These are phyloP conservation scores for Acrobasis repandana DNA, from an alignment of 2,888 invertebrate genomes.

Conservation along the genomic window DNA sequence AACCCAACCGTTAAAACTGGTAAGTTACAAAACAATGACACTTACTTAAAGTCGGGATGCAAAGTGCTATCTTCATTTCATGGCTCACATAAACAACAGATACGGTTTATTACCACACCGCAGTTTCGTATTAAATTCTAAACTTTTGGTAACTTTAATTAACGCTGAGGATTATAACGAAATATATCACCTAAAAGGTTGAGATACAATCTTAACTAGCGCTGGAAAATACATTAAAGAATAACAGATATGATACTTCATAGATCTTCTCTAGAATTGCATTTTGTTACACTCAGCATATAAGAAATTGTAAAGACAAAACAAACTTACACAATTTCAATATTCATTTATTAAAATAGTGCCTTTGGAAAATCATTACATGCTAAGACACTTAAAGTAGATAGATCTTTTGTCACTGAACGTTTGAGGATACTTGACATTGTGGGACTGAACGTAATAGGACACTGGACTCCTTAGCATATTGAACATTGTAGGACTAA, in stretches of 20 bases:
- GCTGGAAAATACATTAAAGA: slow-evolving; percentile 25
- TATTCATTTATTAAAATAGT: no score
- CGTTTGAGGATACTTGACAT: no score
- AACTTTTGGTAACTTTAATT: slow-evolving; percentile 60
- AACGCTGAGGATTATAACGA: slow-evolving; percentile 49
- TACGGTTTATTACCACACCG: slow-evolving; percentile 61
- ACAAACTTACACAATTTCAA: no score
- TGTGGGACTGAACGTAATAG: no score
- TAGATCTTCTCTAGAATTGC: neutral
- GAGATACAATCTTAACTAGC: slow-evolving; percentile 51
- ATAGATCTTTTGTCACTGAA: no score
- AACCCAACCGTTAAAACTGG: no score
- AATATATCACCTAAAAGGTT: slow-evolving; percentile 51
- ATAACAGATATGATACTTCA: neutral
- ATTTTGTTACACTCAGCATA: no score
- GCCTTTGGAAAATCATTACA: no score
- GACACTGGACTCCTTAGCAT: no score
- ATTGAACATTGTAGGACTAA: no score
- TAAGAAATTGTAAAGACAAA: no score
- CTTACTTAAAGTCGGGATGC: slow-evolving; percentile 75
- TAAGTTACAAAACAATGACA: slow-evolving; percentile 74
- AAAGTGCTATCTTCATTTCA: slow-evolving; percentile 75
- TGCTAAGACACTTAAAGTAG: no score
- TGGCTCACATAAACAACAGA: slow-evolving; percentile 70
- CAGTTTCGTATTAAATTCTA: slow-evolving; percentile 63